Evolutionary conservation across 1,140 invertebrate genomes (phyloP), one percentile per base, ranked within the genome.

Genomic region (Drosophila busckii): DNA sequence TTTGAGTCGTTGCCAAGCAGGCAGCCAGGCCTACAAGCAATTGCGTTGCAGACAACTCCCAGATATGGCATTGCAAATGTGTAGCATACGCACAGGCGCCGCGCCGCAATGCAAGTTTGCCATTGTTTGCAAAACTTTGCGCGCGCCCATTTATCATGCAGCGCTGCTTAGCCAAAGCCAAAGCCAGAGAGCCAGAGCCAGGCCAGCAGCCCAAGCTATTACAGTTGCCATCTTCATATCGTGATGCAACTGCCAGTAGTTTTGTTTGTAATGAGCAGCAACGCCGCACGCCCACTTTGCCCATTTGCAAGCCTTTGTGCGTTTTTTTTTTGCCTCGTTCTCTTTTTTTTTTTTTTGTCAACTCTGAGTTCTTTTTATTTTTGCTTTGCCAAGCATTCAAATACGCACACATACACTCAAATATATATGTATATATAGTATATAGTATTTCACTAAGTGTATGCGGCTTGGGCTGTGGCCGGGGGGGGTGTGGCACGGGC

Each of bases 11-110:
- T 60, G 56, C 56, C 56, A 60, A 60, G 49, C 31, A 29, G 40
- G 49, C 56, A 60, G 54, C 40, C 31, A 29, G 40, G 49, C 49
- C 49, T 54, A 31, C 38, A 45, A 56, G 42, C n/a, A n/a, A n/a
- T n/a, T n/a, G 12, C 37, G 52, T 12, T 23, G 9, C 25, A 38
- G 4, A 20, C 12, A 41, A 23, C 23, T 29, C n/a, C 10, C 12
- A 6, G 20, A 10, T n/a, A n/a, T 8, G 34, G 34, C 35, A 38
- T 34, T 16, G 15, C 19, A 53, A 53, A 60, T 45, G 40, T 45
- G 49, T 40, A 26, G 50, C 49, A 60, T 46, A 60, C 56, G 56
- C 56, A 60, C 35, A 60, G 56, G 56, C 56, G 56, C 49, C 49
- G 50, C 50, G 50, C 50, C 44, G n/a, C n/a, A n/a, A 53, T 15